Conservation (phyloP, 2,888 invertebrate genomes). For the Caenorhabditis uteleia region DNA sequence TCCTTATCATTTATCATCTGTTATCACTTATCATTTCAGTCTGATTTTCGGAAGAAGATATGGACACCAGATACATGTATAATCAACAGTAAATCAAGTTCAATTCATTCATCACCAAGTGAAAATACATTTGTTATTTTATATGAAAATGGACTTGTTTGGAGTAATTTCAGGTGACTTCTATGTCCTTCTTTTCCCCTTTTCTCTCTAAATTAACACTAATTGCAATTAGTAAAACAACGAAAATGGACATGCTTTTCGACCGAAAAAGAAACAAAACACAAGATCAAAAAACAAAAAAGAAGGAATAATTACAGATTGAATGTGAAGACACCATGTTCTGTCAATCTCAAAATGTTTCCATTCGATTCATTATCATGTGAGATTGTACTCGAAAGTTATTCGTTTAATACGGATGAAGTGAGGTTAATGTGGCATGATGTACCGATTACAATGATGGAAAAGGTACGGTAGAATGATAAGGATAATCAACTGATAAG, state of each 20-base stretch:
- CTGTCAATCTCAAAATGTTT: constrained; percentile 65
- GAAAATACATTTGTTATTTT: constrained; percentile 70
- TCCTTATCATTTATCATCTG: not conserved
- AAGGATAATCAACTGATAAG: not conserved
- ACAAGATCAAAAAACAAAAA: constrained; percentile 2
- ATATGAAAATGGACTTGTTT: constrained; percentile 69
- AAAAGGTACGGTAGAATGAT: constrained; percentile 42
- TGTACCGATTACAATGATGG: constrained; percentile 69
- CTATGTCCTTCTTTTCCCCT: no score
- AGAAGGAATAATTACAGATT: constrained; percentile 61
- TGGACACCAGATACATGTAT: constrained; percentile 70
- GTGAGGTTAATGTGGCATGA: constrained; percentile 68
- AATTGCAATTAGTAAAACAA: not conserved
- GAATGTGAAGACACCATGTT: constrained; percentile 69
- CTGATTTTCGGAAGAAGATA: constrained; percentile 66
- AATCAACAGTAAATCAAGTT: constrained; percentile 61
- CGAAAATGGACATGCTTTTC: not conserved
- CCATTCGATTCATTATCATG: constrained; percentile 67
- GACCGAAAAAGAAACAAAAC: constrained; percentile 1
- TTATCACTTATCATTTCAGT: constrained; percentile 31
- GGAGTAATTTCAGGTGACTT: constrained; percentile 69
- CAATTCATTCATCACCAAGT: constrained; percentile 66
- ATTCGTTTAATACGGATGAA: constrained; percentile 69
- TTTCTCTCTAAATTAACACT: constrained; percentile 4
- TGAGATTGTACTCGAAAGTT: constrained; percentile 66